Conservation (phyloP, 2,888 invertebrate genomes). For the Cylindroiulus punctatus region DNA sequence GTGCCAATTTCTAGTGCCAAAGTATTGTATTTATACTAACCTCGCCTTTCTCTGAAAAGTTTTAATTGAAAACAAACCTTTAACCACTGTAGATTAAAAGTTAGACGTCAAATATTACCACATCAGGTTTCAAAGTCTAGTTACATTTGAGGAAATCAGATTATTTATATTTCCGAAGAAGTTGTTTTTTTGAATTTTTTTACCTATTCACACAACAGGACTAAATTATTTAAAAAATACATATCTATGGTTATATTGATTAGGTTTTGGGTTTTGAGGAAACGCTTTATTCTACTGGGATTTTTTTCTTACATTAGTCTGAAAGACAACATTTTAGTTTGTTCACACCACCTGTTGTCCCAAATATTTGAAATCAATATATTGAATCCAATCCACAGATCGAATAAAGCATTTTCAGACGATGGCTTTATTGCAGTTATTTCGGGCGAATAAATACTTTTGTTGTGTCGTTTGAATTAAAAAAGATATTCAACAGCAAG, state of each 20-base stretch:
- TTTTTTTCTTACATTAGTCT: background rate
- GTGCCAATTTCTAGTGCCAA: too few relatives aligned
- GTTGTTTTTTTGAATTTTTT: too few relatives aligned
- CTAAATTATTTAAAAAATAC: conserved; percentile 13
- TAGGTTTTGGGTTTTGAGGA: background rate
- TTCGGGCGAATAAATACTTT: background rate
- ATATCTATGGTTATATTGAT: background rate
- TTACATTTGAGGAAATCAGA: too few relatives aligned
- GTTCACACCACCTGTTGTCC: background rate
- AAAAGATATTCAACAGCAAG: background rate
- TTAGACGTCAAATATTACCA: too few relatives aligned
- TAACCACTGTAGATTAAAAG: too few relatives aligned
- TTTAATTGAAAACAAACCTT: too few relatives aligned
- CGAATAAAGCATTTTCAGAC: background rate
- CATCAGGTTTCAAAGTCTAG: too few relatives aligned
- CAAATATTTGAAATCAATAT: background rate
- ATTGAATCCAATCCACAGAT: background rate
- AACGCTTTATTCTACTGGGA: background rate
- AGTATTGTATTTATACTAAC: too few relatives aligned
- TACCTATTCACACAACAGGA: background rate
- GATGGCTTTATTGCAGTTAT: background rate
- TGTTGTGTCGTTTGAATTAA: background rate
- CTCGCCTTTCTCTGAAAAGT: too few relatives aligned
- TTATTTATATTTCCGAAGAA: too few relatives aligned
- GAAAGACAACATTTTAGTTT: background rate